phyloP scores from a whole-genome alignment of 2,797 vertebrate species.

The Bovichtus variegatus region DNA sequence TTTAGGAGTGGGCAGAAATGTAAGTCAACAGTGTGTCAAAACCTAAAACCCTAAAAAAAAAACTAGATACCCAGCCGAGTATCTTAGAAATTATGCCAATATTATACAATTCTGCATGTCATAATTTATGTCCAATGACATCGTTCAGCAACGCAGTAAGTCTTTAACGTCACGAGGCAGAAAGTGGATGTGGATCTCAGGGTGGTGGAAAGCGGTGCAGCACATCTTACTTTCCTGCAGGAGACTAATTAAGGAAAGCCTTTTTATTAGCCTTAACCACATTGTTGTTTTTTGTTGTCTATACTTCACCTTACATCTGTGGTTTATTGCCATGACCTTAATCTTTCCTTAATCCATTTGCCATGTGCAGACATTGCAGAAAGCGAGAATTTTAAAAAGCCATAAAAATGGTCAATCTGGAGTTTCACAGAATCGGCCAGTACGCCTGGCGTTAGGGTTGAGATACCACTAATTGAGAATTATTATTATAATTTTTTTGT shows the following conservation, averaged over 20 bases:
- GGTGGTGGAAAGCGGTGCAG: neutral
- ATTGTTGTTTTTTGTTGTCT: neutral
- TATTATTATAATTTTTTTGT: neutral
- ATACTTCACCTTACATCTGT: neutral
- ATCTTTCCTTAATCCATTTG: neutral
- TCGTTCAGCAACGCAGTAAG: neutral
- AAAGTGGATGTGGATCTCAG: neutral
- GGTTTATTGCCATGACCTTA: neutral
- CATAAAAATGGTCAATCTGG: neutral
- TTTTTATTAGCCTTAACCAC: conserved; percentile 19
- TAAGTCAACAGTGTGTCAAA: neutral
- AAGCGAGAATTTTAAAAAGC: neutral
- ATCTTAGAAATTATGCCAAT: neutral
- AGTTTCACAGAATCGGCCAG: neutral
- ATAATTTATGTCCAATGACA: no score
- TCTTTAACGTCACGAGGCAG: neutral
- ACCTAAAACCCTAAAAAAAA: neutral
- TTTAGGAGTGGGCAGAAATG: neutral
- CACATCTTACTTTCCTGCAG: neutral
- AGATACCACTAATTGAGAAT: neutral
- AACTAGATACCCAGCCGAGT: fast-evolving
- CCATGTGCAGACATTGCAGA: neutral
- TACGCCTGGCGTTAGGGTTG: neutral
- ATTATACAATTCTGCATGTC: neutral
- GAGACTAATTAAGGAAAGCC: conserved; percentile 5